Percentiles rank a stretch among this genome's conserved stretches.
Conservation (phyloP, 1,140 invertebrate genomes). For the Saccostrea echinata region DNA sequence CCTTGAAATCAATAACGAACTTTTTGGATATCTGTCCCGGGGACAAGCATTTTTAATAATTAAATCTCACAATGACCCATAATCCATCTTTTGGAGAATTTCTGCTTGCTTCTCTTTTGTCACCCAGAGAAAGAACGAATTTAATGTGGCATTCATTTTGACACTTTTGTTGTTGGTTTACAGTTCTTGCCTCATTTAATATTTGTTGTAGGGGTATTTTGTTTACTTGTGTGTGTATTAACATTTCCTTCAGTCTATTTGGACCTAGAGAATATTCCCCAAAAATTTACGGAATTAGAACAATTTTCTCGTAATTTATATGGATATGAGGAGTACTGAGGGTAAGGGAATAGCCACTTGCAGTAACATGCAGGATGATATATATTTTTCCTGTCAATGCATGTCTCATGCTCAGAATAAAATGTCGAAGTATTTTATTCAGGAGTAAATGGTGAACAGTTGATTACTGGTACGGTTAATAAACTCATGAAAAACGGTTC, state of each 20-base stretch:
- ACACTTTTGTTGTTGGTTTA: background rate
- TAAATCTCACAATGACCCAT: background rate
- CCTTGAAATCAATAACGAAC: background rate
- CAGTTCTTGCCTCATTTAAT: background rate
- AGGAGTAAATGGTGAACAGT: background rate
- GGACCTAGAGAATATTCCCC: background rate
- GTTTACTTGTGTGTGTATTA: background rate
- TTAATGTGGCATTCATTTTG: background rate
- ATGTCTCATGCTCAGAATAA: background rate
- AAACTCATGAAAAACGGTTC: background rate
- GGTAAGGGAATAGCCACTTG: background rate
- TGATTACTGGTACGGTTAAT: background rate
- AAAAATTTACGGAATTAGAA: background rate
- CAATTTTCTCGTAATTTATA: background rate
- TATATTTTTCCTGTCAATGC: background rate
- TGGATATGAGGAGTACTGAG: background rate
- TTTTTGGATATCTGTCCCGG: background rate
- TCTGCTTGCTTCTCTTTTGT: background rate
- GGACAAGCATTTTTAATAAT: background rate
- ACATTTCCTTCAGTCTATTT: background rate
- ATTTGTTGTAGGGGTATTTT: background rate
- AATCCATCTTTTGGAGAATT: background rate
- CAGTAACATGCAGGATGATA: background rate
- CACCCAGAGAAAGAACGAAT: background rate
- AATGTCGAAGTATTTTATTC: background rate